A percentile compares a stretch with the other conserved stretches of the same genome.
phyloP scores from a whole-genome alignment of 2,797 vertebrate species.

The Acanthis flammea region DNA sequence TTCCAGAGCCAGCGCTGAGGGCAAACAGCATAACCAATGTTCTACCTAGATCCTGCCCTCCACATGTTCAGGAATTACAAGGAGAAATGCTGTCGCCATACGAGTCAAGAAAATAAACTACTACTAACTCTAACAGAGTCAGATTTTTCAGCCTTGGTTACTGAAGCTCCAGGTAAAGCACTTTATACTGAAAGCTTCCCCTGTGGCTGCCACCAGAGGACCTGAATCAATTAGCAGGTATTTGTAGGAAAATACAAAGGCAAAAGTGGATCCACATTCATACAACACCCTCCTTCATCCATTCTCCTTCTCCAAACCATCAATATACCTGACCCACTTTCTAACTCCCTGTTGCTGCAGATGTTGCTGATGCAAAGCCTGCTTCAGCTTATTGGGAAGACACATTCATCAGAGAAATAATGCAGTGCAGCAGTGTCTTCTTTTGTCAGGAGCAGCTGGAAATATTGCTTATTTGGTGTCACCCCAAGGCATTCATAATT shows the following conservation, averaged over 20 bases:
- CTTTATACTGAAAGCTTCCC: not conserved
- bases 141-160: not conserved
- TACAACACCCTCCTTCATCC: not conserved
- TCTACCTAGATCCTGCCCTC: not conserved
- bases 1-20: not conserved
- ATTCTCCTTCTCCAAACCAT: not conserved
- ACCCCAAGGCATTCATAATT: conserved; percentile 65
- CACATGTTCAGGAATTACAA: not conserved
- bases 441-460: conserved; percentile 63
- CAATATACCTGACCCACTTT: conserved; percentile 59
- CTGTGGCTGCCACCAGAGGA: not conserved
- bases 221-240: not conserved
- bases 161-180: not conserved
- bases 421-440: conserved; percentile 33
- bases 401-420: conserved; percentile 63
- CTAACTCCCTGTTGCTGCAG: conserved; percentile 35
- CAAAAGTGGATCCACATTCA: not conserved
- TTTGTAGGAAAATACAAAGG: not conserved
- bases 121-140: not conserved
- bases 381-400: conserved; percentile 36
- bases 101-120: not conserved
- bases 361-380: conserved; percentile 50
- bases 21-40: not conserved
- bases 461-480: conserved; percentile 59
- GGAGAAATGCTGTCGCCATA: not conserved